phyloP scores from a whole-genome alignment of 2,797 vertebrate species.

The Chiloscyllium punctatum region DNA sequence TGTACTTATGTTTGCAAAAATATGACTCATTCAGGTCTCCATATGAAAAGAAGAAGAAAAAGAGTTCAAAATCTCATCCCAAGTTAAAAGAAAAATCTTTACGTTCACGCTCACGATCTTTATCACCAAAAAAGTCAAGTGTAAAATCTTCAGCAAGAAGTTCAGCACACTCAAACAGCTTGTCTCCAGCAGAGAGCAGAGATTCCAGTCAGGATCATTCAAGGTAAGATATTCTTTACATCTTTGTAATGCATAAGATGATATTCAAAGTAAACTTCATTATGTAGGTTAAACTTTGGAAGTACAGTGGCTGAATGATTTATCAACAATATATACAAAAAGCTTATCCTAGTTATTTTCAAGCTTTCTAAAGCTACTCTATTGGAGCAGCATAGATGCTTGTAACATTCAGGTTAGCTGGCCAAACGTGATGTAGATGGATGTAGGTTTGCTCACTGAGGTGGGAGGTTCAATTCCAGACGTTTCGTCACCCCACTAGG shows the following conservation, averaged over 20 bases:
- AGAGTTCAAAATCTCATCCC: constrained; percentile 59
- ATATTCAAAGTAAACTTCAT: not conserved
- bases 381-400: not conserved
- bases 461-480: no score
- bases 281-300: constrained; percentile 10
- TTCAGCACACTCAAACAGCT: constrained; percentile 60
- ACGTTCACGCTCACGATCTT: constrained; percentile 64
- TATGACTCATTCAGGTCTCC: constrained; percentile 59
- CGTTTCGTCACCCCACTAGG: no score
- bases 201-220: constrained; percentile 78
- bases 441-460: no score
- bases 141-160: constrained; percentile 47
- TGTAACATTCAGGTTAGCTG: not conserved
- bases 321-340: not conserved
- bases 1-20: not conserved
- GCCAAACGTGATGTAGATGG: not conserved
- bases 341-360: not conserved
- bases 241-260: not conserved
- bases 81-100: constrained; percentile 58
- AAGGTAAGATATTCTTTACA: constrained; percentile 60
- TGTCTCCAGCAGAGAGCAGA: constrained; percentile 81
- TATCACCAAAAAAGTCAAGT: constrained; percentile 63
- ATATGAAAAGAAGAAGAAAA: constrained; percentile 72
- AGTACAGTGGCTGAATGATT: not conserved
- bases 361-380: not conserved